Evolutionary conservation across 2,797 vertebrate species (phyloP).

Genomic region (Sternotherus odoratus): DNA sequence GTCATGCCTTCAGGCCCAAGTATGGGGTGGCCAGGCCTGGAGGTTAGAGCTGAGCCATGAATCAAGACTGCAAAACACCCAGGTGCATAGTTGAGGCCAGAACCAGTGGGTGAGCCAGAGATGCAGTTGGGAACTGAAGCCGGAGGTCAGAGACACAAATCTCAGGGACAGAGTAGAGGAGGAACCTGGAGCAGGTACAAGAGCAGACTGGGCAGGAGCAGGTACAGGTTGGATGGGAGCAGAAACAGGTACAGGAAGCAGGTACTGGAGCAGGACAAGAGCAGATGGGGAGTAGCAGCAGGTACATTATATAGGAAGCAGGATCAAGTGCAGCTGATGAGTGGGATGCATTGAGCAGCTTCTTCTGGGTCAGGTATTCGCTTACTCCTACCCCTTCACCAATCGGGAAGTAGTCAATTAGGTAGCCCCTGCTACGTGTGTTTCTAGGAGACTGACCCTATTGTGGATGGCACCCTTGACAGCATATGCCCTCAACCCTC

Average conservation of each 20-base stretch:
- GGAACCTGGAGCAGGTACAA: background rate
- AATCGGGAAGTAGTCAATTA: background rate
- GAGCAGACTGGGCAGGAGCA: no score
- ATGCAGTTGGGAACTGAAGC: background rate
- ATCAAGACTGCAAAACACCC: background rate
- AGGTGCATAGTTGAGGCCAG: background rate
- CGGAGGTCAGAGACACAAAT: background rate
- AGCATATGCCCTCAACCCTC: background rate
- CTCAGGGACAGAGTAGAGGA: background rate
- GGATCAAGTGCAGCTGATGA: background rate
- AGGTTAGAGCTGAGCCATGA: background rate
- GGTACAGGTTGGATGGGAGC: no score
- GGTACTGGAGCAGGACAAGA: background rate
- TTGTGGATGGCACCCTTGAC: background rate
- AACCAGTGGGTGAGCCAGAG: background rate
- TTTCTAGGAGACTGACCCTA: no score
- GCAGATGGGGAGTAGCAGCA: background rate
- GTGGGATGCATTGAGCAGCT: background rate
- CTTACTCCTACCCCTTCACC: background rate
- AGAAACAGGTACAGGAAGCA: no score
- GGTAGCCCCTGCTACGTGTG: background rate
- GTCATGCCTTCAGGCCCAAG: background rate
- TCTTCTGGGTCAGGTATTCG: background rate
- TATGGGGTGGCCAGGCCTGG: no score
- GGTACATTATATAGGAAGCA: background rate